Conservation (phyloP, 1,140 invertebrate genomes). For the Protaetia brevitarsis region DNA sequence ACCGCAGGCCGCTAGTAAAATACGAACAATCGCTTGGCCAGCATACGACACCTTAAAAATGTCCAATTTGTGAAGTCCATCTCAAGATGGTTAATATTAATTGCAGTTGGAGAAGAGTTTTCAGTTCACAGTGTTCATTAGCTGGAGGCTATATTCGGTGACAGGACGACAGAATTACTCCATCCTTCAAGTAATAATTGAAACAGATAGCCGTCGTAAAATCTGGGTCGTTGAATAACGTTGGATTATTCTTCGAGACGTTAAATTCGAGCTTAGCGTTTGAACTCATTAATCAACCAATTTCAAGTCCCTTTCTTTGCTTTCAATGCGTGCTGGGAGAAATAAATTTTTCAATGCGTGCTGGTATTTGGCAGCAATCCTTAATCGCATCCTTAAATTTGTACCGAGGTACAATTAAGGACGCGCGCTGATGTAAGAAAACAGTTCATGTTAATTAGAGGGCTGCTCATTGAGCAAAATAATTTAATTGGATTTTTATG, state of each 20-base stretch:
- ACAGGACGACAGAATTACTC: constrained; percentile 4
- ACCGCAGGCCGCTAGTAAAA: no score
- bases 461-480: neutral
- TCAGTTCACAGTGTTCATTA: neutral
- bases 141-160: neutral
- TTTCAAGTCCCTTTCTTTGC: neutral
- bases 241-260: constrained; percentile 6
- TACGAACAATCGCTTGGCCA: no score
- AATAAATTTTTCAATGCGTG: neutral
- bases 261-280: neutral
- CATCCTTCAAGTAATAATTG: constrained; percentile 2
- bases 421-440: neutral
- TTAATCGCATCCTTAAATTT: neutral
- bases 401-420: neutral
- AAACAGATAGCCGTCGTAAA: constrained; percentile 11
- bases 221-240: neutral
- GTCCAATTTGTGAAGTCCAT: neutral
- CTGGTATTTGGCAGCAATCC: neutral
- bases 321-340: neutral
- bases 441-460: neutral
- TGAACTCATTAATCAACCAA: constrained; percentile 14
- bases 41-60: no score
- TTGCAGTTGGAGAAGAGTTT: neutral
- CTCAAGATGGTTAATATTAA: constrained; percentile 1
- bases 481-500: constrained; percentile 11